Evolutionary conservation across 2,797 vertebrate species (phyloP).

Genomic region (Myotis vivesi): DNA sequence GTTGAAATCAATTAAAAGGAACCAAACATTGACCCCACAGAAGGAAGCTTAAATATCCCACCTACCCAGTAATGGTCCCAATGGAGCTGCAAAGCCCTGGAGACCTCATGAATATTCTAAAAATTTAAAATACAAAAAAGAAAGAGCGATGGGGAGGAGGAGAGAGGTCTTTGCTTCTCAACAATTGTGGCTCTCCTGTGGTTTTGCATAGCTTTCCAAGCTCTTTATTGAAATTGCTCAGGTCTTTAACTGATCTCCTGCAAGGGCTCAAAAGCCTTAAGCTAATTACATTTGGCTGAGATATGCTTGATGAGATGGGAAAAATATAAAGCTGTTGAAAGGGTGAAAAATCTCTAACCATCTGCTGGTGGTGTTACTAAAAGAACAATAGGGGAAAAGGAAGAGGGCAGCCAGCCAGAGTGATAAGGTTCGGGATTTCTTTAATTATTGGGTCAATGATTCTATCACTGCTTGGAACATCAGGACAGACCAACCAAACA

Average conservation of each 20-base stretch:
- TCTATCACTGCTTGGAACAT: conserved; percentile 72
- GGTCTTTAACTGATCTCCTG: conserved; percentile 85
- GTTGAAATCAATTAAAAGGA: conserved; percentile 90
- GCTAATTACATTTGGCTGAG: conserved; percentile 90
- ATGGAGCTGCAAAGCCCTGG: conserved; percentile 80
- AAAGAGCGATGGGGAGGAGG: conserved; percentile 45
- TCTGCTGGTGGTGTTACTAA: conserved; percentile 84
- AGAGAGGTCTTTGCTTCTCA: conserved; percentile 77
- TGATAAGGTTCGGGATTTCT: conserved; percentile 78
- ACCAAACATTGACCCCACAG: conserved; percentile 80
- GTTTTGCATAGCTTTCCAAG: conserved; percentile 85
- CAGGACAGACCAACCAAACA: conserved; percentile 53
- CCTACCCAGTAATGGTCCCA: conserved; percentile 73
- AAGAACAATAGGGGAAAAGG: conserved; percentile 77
- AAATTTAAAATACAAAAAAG: conserved; percentile 81
- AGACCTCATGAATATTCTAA: conserved; percentile 85
- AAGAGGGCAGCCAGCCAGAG: conserved; percentile 61
- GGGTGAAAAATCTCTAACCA: conserved; percentile 88
- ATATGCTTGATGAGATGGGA: conserved; percentile 89
- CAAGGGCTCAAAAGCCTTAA: conserved; percentile 86
- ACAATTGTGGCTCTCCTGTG: conserved; percentile 82
- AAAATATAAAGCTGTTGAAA: conserved; percentile 88
- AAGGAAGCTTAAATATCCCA: conserved; percentile 82
- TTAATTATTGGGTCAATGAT: conserved; percentile 82
- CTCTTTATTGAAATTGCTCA: conserved; percentile 85